Evolutionary conservation across 92 coral and sea anemone genomes (phyloP), one percentile per base, ranked within the genome.

Genomic region (Paragorgia papillata): DNA sequence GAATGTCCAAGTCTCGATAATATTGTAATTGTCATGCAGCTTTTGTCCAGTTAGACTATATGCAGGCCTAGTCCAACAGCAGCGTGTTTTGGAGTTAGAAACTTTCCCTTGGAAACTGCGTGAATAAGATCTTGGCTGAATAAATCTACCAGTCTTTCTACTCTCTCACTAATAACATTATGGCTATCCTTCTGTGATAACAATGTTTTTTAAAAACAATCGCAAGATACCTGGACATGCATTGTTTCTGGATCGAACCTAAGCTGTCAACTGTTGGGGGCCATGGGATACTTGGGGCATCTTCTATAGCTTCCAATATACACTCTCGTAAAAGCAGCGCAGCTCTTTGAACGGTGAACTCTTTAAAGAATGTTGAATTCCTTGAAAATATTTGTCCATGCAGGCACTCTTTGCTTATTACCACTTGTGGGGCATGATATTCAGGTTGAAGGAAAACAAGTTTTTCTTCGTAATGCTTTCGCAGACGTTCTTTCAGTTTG

Each of bases 361-460:
- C 8, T 51, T 51, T 5, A 17, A 51, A 5, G 6, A 5, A 17
- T 51, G 58, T 5, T 5, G 58, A 17, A 17, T 17, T 66, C 1
- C 46, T 66, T 6, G 74, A 66, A 31, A 66, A 41, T 20, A 49
- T 66, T 46, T 66, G 74, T 18, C 14, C 29, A 14, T 44, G 56
- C 6, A 66, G 31, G 20, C 74, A 66, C 19, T 66, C 74, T 24
- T 41, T 66, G 56, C 74, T 66, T 1, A 66, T 66, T 17, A 66
- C 74, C 26, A 66, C 74, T 24, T 9, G 32, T 22, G 74, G 74
- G 17, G 33, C 19, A 66, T 66, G 57, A 12, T 66, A 66, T 41
- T 40, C 54, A 9, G 44, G 13, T 10, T 44, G 48, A 34, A 66
- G 57, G 29, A 66, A 66, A 26, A 66, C 48, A 5, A 66, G 56